Conservation (phyloP, 1,140 invertebrate genomes). For the Himalopsyche phryganea region DNA sequence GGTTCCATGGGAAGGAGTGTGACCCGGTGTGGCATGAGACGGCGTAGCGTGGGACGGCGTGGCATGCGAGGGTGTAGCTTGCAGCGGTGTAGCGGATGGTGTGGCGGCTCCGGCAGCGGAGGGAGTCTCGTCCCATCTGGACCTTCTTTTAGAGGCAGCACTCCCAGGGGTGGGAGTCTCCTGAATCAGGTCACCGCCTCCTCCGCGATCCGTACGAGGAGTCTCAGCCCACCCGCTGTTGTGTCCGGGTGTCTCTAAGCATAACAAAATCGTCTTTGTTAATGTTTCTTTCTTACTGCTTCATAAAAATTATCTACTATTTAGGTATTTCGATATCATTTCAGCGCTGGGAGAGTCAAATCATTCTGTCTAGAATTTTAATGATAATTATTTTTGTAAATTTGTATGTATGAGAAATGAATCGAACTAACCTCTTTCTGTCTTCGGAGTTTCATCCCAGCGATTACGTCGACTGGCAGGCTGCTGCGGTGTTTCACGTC, state of each 20-base stretch:
- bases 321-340: too few species aligned
- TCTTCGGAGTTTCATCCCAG: slow-evolving; percentile 99
- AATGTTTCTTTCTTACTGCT: too few species aligned
- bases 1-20: slow-evolving; percentile 53
- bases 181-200: slow-evolving; percentile 79
- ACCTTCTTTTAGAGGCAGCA: slow-evolving; percentile 87
- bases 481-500: slow-evolving; percentile 81
- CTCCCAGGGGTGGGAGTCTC: slow-evolving; percentile 85
- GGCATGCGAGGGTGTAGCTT: slow-evolving; percentile 64
- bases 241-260: slow-evolving; percentile 87
- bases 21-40: slow-evolving; percentile 52
- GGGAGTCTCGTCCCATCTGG: slow-evolving; percentile 98
- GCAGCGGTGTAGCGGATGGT: slow-evolving; percentile 71
- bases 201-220: slow-evolving; percentile 84
- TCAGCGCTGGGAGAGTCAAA: too few species aligned
- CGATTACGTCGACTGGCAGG: slow-evolving; percentile 88
- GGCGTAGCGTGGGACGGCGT: slow-evolving; percentile 62
- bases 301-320: too few species aligned
- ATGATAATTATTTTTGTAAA: too few species aligned
- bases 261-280: too few species aligned
- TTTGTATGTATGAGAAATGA: too few species aligned
- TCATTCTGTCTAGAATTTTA: too few species aligned
- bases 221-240: slow-evolving; percentile 97
- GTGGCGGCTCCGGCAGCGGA: slow-evolving; percentile 63
- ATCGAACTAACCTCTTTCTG: slow-evolving; percentile 69